Conservation (phyloP, 2,888 invertebrate species). For the Drosophila mettleri region DNA sequence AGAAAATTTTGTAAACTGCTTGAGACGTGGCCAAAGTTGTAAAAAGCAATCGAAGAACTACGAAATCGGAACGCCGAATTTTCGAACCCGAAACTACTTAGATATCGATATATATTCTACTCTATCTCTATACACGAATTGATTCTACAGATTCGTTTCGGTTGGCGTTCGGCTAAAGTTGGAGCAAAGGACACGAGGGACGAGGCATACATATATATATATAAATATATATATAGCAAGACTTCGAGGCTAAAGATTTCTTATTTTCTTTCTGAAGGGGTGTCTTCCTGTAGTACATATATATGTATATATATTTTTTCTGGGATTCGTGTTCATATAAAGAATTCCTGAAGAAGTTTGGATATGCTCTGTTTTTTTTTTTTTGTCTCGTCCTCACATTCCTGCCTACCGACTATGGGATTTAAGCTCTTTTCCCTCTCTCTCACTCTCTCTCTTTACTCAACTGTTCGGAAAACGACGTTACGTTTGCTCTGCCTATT, state of each 20-base stretch:
- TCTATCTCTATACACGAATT: neutral
- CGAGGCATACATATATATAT: neutral
- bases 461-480: constrained; percentile 42
- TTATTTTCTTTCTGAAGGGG: neutral
- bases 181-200: constrained; percentile 21
- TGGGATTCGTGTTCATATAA: constrained; percentile 7
- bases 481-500: constrained; percentile 14
- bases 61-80: constrained; percentile 55
- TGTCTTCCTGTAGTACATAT: neutral
- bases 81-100: constrained; percentile 58
- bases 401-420: neutral
- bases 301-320: neutral
- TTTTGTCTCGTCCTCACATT: neutral
- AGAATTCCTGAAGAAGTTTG: constrained; percentile 66
- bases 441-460: neutral
- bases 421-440: neutral
- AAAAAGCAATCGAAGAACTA: constrained; percentile 23
- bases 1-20: constrained; percentile 49
- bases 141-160: neutral
- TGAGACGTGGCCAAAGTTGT: constrained; percentile 14
- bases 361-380: constrained; percentile 56
- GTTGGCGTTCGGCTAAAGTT: constrained; percentile 26
- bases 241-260: constrained; percentile 1
- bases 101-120: constrained; percentile 5
- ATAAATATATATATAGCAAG: constrained; percentile 26